Conservation (phyloP, 2,797 vertebrate genomes). For the Carapus acus region DNA sequence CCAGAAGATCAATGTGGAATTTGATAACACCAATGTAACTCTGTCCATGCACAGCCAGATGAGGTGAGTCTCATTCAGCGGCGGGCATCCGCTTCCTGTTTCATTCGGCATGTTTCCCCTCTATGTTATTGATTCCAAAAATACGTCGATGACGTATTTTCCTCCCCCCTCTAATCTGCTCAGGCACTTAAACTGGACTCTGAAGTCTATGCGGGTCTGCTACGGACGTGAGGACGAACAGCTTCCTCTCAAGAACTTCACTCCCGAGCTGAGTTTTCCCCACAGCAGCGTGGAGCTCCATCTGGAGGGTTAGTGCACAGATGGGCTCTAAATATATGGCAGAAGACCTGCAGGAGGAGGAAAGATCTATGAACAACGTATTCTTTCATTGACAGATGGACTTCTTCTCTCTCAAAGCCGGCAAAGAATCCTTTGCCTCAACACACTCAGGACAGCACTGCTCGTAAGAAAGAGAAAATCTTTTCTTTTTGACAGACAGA, state of each 20-base stretch:
- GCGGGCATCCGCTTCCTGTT: background rate
- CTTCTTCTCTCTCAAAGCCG: conserved; percentile 94
- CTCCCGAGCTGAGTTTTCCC: conserved; percentile 82
- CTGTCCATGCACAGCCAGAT: conserved; percentile 97
- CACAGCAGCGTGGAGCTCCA: conserved; percentile 86
- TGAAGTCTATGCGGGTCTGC: conserved; percentile 84
- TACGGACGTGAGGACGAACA: conserved; percentile 83
- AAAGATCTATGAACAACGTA: conserved; percentile 17
- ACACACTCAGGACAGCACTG: conserved; percentile 79
- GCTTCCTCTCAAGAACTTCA: conserved; percentile 83
- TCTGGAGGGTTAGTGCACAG: conserved; percentile 78
- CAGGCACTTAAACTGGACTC: conserved; percentile 94
- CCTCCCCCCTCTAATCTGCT: conserved; percentile 1
- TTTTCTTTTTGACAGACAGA: no score
- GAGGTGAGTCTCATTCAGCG: conserved; percentile 68
- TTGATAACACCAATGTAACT: conserved; percentile 88
- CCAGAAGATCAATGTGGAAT: conserved; percentile 79
- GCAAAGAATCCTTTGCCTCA: conserved; percentile 93
- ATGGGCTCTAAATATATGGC: conserved; percentile 1
- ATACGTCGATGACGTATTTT: no score
- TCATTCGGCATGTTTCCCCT: background rate
- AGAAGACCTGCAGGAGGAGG: background rate
- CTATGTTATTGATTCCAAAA: background rate
- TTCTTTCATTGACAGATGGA: conserved; percentile 74
- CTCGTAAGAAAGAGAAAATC: conserved; percentile 70